Evolutionary conservation across 1,140 invertebrate species (phyloP).

Genomic region (Adelges cooleyi): DNA sequence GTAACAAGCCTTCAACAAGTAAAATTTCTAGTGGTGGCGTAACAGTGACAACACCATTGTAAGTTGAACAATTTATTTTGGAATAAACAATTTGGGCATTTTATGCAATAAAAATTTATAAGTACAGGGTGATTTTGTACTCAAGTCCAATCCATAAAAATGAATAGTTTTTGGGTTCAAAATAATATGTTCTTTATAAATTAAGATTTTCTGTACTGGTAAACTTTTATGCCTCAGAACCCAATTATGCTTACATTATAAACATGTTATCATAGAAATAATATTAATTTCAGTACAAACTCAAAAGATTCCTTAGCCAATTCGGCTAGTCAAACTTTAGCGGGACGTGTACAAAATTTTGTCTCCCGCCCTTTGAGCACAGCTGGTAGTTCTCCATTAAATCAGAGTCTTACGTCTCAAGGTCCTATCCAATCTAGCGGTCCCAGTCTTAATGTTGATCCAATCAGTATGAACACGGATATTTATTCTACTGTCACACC

Average conservation of each 20-base stretch:
- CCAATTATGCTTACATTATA: no score
- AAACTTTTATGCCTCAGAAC: no score
- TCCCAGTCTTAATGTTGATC: conserved; percentile 19
- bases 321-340: conserved; percentile 19
- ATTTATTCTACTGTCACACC: conserved; percentile 45
- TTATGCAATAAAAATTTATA: no score
- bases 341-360: conserved; percentile 9
- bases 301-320: conserved; percentile 23
- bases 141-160: no score
- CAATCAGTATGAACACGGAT: neutral
- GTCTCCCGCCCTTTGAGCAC: conserved; percentile 29
- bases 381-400: conserved; percentile 33
- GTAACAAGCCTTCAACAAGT: conserved; percentile 35
- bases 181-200: no score
- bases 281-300: conserved; percentile 8
- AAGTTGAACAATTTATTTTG: neutral
- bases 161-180: no score
- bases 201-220: no score
- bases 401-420: conserved; percentile 33
- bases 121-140: no score
- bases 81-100: neutral
- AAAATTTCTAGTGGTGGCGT: conserved; percentile 49
- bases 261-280: neutral
- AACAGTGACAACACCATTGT: conserved; percentile 46
- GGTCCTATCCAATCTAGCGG: conserved; percentile 31